Evolutionary conservation across 2,113 vertebrate genomes (phyloP).

Genomic region (Hydrochoerus hydrochaeris): DNA sequence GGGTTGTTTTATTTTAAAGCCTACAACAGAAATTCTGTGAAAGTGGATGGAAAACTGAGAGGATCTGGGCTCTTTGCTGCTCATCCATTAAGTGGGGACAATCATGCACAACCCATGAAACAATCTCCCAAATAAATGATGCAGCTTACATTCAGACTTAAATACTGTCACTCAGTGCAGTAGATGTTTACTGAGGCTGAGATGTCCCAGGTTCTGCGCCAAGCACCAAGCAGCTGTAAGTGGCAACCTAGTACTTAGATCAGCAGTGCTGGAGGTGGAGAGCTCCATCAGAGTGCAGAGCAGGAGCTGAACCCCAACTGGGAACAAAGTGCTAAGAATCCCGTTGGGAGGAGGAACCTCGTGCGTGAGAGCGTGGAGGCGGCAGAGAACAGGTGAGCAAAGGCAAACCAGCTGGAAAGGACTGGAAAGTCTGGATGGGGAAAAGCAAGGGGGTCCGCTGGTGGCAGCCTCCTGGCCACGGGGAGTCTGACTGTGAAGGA

Average conservation of each 20-base stretch:
- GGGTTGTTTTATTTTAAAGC: not conserved
- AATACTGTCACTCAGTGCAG: not conserved
- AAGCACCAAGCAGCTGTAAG: not conserved
- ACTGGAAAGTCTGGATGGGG: not conserved
- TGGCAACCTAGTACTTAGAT: not conserved
- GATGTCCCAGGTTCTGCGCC: not conserved
- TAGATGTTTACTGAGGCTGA: not conserved
- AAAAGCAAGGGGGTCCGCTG: not conserved
- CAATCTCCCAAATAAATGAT: not conserved
- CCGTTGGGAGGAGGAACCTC: not conserved
- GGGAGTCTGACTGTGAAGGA: not conserved
- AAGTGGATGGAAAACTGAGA: not conserved
- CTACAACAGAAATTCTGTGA: not conserved
- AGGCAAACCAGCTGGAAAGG: not conserved
- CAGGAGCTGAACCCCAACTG: not conserved
- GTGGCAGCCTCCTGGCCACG: not conserved
- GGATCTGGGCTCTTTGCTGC: not conserved
- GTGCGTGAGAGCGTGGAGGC: not conserved
- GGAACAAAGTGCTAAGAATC: not conserved
- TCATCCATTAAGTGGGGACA: not conserved
- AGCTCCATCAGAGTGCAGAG: accelerated
- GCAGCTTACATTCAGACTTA: not conserved
- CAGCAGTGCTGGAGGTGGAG: not conserved
- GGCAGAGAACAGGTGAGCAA: not conserved
- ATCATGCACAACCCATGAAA: not conserved